Conservation (phyloP, 1,140 invertebrate species). For the Bombus sylvicola region DNA sequence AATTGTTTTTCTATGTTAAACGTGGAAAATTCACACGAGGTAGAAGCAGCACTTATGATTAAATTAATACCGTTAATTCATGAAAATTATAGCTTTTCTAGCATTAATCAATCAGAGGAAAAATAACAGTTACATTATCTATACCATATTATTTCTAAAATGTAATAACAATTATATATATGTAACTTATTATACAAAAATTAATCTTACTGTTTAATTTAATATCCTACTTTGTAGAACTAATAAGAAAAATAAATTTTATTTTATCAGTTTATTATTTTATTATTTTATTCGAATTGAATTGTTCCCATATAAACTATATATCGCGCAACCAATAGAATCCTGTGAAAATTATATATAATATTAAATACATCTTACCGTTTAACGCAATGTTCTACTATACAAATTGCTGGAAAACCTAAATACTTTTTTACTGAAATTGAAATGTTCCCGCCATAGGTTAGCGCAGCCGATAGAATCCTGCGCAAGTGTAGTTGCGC, state of each 20-base stretch:
- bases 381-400: neutral
- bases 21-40: constrained; percentile 46
- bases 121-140: neutral
- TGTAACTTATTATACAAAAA: neutral
- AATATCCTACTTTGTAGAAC: neutral
- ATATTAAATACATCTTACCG: neutral
- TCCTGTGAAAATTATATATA: neutral
- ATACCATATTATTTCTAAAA: neutral
- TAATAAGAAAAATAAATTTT: neutral
- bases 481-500: constrained; percentile 54
- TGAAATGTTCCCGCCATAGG: constrained; percentile 42
- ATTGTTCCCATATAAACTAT: too few relatives aligned
- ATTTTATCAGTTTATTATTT: neutral
- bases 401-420: neutral
- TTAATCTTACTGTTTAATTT: neutral
- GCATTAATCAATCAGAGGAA: neutral
- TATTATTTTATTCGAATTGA: too few relatives aligned
- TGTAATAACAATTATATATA: neutral
- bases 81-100: constrained; percentile 53
- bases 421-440: neutral
- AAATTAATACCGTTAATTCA: constrained; percentile 62
- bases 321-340: neutral
- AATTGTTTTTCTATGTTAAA: constrained; percentile 63
- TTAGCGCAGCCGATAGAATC: constrained; percentile 10
- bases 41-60: constrained; percentile 51